phyloP scores from a whole-genome alignment of 1,140 invertebrate genomes.

The Uloborus diversus region DNA sequence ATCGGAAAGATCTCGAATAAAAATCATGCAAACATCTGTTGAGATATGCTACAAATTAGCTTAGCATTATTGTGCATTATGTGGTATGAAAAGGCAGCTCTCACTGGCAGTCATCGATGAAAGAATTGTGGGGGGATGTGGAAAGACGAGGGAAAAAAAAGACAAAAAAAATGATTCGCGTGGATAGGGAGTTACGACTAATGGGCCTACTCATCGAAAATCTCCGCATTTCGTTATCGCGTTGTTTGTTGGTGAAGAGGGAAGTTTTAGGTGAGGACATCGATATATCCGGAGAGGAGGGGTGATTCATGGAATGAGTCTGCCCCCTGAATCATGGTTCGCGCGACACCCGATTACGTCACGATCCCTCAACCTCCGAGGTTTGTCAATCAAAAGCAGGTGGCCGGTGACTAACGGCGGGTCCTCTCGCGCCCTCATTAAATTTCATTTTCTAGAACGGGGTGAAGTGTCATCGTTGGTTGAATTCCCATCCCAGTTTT shows the following conservation, averaged over 20 bases:
- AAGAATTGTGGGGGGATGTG: background rate
- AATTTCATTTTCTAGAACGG: too few relatives aligned
- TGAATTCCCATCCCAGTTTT: too few relatives aligned
- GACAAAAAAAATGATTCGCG: too few relatives aligned
- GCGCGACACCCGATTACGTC: constrained; percentile 38
- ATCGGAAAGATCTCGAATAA: too few relatives aligned
- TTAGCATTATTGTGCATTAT: too few relatives aligned
- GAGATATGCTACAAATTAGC: too few relatives aligned
- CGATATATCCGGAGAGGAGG: constrained; percentile 25
- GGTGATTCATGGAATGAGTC: constrained; percentile 55
- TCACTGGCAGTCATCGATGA: too few relatives aligned
- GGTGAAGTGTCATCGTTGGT: too few relatives aligned
- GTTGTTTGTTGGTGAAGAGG: background rate
- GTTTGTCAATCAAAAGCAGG: constrained; percentile 31
- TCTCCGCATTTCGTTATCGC: constrained; percentile 30
- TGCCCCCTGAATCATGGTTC: constrained; percentile 33
- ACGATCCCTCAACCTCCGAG: background rate
- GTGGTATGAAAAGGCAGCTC: too few relatives aligned
- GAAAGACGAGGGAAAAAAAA: too few relatives aligned
- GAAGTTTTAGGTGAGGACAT: constrained; percentile 19
- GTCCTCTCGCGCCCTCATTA: too few relatives aligned
- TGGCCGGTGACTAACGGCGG: constrained; percentile 24
- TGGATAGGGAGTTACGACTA: background rate
- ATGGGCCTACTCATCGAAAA: constrained; percentile 18
- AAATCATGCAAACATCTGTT: too few relatives aligned